Percentiles rank a stretch among this genome's conserved stretches.
Evolutionary conservation across 2,113 vertebrate genomes (phyloP).

Genomic region (Epinephelus lanceolatus): DNA sequence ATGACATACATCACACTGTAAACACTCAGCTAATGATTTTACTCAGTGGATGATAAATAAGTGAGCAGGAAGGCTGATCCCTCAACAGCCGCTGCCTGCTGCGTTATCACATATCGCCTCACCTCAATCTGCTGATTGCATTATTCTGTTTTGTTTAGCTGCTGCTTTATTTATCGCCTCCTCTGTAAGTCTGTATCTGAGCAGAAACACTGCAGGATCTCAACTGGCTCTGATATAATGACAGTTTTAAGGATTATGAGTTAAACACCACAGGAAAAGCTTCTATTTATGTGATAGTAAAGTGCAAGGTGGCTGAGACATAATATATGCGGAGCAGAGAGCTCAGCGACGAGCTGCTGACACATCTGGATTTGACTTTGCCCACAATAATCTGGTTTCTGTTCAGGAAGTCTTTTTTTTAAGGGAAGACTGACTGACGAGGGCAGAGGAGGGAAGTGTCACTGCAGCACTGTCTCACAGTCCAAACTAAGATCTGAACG

Average conservation of each 20-base stretch:
- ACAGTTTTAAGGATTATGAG: neutral
- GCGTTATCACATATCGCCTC: slow-evolving; percentile 17
- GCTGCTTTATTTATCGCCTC: neutral
- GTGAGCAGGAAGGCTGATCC: neutral
- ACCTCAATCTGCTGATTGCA: neutral
- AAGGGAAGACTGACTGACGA: slow-evolving; percentile 1
- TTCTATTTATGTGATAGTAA: slow-evolving; percentile 1
- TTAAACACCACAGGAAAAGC: neutral
- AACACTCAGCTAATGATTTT: slow-evolving; percentile 51
- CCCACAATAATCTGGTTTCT: slow-evolving; percentile 13
- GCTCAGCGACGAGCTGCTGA: slow-evolving; percentile 20
- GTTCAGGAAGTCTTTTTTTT: neutral
- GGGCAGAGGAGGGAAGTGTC: neutral
- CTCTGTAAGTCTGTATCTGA: neutral
- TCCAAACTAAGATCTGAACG: neutral
- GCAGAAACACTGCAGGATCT: neutral
- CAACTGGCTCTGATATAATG: neutral
- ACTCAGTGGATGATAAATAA: slow-evolving; percentile 22
- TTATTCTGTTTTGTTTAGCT: neutral
- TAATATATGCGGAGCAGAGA: slow-evolving; percentile 21
- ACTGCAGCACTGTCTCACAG: neutral
- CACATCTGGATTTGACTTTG: slow-evolving; percentile 16
- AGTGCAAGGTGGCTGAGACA: slow-evolving; percentile 1
- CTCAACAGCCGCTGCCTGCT: neutral
- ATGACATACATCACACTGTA: slow-evolving; percentile 26